These are phyloP conservation scores for Eulemur mongoz DNA, from an alignment of 2,797 vertebrate species.

Conservation along the genomic window DNA sequence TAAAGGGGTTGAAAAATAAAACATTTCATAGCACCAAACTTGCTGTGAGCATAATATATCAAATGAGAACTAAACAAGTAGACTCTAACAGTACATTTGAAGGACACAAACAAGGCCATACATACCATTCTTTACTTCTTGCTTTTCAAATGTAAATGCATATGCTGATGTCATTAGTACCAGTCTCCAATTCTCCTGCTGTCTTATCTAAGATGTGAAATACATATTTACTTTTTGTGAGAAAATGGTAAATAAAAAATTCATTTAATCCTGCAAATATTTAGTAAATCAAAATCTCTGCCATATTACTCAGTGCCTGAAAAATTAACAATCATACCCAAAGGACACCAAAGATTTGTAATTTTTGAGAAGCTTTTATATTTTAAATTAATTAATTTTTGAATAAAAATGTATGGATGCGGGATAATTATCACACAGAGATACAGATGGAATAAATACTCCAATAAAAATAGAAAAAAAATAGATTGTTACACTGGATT, in stretches of 20 bases:
- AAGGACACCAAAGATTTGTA: neutral
- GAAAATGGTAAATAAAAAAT: conserved; percentile 30
- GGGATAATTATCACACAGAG: neutral
- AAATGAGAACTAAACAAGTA: neutral
- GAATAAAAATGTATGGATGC: neutral
- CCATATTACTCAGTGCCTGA: neutral
- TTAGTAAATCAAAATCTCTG: neutral
- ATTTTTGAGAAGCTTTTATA: neutral
- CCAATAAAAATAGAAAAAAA: neutral
- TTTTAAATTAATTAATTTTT: neutral
- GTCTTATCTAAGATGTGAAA: conserved; percentile 23
- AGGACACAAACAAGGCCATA: neutral
- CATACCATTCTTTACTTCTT: neutral
- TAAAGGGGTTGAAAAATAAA: conserved; percentile 24
- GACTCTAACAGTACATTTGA: neutral
- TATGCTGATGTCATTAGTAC: neutral
- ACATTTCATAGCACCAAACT: neutral
- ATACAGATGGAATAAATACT: neutral
- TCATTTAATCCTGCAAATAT: neutral
- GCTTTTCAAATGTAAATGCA: neutral
- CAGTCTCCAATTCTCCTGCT: neutral
- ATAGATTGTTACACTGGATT: neutral
- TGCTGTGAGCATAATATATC: neutral
- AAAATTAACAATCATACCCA: conserved; percentile 1
- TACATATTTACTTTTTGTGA: conserved; percentile 33